Evolutionary conservation across 2,888 invertebrate species (phyloP), one percentile per base, ranked within the genome.

Genomic region (Acrobasis consociella): DNA sequence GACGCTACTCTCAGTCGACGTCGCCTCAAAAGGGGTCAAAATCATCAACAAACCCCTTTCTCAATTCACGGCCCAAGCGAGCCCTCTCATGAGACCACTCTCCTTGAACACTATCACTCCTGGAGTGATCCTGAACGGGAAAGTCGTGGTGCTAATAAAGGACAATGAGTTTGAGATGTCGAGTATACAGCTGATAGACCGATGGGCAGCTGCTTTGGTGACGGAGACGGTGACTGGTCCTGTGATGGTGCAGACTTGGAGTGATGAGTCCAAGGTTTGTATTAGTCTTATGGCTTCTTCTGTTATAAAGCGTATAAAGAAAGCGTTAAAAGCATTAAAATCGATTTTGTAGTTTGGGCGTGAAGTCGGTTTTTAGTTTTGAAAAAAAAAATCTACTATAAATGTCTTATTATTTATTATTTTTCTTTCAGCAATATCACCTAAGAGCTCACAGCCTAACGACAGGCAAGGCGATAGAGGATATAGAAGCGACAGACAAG

Each of bases 1-100:
- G 65, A 89, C 94, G 65, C 78, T 96, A 16, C 91, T 95, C 42
- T 93, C 95, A 10, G 76, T 96, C 22, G 94, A 96, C 76, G 85
- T 96, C 10, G 89, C 93, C 1, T 91, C 94, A 0, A 83, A 93
- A 52, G 88, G 91, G 0, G 82, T 93, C 0, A 88, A 93, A 66
- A 82, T 92, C 53, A 87, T 93, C 68, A 85, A 89, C 69, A 91
- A 92, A 72, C 87, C 91, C 9, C 74, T 95, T 46, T 77, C 85
- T 0, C 81, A 85, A 55, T 85, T 76, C 49, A 56, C 56, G 9
- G 22, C 42, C 5, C 56, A 56, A 22, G 13, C 56, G 0, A 56
- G 13, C 9, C 80, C 76, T 0, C 74, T 66, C 16, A 62, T 93
- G 2, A 71, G 83, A 11, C 71, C 84, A 5, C 67, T 92, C 9